These are phyloP conservation scores for Melopsittacus undulatus DNA, from an alignment of 2,797 vertebrate genomes.

Conservation along the genomic window DNA sequence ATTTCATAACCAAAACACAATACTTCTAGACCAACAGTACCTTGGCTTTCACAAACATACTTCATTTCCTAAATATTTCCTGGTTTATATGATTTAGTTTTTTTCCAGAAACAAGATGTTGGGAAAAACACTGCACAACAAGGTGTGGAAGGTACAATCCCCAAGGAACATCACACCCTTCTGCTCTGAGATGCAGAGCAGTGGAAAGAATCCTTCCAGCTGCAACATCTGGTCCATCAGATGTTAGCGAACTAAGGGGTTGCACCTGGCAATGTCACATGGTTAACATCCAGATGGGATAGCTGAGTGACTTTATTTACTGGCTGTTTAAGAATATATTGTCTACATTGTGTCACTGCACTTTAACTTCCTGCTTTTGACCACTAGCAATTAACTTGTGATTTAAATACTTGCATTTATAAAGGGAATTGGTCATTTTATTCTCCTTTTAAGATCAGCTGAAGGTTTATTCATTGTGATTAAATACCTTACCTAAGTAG, in stretches of 20 bases:
- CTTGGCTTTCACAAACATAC: not conserved
- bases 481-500: not conserved
- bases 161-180: not conserved
- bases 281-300: not conserved
- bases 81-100: not conserved
- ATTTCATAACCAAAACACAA: not conserved
- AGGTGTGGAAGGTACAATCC: not conserved
- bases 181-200: not conserved
- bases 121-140: not conserved
- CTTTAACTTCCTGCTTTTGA: not conserved
- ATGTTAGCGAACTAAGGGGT: not conserved
- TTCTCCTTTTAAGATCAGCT: not conserved
- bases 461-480: not conserved
- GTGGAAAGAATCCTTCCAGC: constrained; percentile 28
- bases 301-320: not conserved
- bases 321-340: not conserved
- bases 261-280: not conserved
- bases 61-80: not conserved
- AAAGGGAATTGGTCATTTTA: not conserved
- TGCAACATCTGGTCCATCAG: constrained; percentile 46
- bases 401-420: not conserved
- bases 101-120: not conserved
- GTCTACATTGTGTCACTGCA: not conserved
- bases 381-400: not conserved
- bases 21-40: not conserved